Evolutionary conservation across 1,140 invertebrate species (phyloP).

Genomic region (Drosophila gunungcola): DNA sequence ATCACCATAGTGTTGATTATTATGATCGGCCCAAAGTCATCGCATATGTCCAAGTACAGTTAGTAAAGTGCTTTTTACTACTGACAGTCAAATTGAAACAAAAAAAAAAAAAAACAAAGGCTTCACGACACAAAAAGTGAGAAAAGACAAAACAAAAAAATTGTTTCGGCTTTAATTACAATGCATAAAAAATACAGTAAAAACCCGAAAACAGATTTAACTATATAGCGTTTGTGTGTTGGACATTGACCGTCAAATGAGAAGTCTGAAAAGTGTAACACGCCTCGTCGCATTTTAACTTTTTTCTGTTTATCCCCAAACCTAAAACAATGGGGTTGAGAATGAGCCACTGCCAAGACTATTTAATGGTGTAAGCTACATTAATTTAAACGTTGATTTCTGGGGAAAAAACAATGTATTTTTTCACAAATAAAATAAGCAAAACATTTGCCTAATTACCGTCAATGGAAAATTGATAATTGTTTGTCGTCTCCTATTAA

Average conservation of each 20-base stretch:
- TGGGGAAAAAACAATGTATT: not conserved
- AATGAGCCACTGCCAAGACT: conserved; percentile 5
- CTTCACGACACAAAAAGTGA: conserved; percentile 21
- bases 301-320: conserved; percentile 1
- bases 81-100: conserved; percentile 5
- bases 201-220: conserved; percentile 33
- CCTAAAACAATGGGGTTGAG: conserved; percentile 11
- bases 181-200: conserved; percentile 44
- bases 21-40: conserved; percentile 22
- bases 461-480: no score
- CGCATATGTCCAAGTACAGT: conserved; percentile 39
- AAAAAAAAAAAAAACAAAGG: conserved; percentile 9
- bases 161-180: conserved; percentile 46
- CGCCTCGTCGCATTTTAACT: conserved; percentile 45
- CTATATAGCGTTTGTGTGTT: conserved; percentile 13
- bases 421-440: not conserved
- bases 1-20: conserved; percentile 21
- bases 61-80: conserved; percentile 48
- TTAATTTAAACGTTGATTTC: not conserved
- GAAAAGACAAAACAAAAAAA: conserved; percentile 40
- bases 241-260: conserved; percentile 51
- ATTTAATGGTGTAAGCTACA: conserved; percentile 10
- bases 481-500: no score
- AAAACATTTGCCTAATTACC: not conserved
- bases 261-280: conserved; percentile 37